Percentiles rank a stretch among this genome's conserved stretches.
phyloP scores from a whole-genome alignment of 2,113 vertebrate genomes.

The Emydura subglobosa region DNA sequence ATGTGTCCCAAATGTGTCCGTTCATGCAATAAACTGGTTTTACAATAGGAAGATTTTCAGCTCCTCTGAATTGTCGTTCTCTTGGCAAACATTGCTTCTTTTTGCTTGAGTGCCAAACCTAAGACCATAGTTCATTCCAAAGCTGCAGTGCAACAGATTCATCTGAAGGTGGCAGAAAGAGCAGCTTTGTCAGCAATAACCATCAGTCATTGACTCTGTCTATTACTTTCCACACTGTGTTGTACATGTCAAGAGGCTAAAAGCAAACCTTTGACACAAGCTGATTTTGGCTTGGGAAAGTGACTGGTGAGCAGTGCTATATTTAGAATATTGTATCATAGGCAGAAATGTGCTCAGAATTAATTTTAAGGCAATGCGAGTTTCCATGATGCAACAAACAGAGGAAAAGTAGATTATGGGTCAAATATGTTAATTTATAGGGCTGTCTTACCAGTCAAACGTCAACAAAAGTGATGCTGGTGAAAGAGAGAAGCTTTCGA shows the following conservation, averaged over 20 bases:
- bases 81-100: not conserved
- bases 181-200: not conserved
- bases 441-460: not conserved
- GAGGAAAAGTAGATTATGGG: not conserved
- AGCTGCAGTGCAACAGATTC: not conserved
- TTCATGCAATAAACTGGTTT: not conserved
- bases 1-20: not conserved
- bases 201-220: not conserved
- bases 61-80: not conserved
- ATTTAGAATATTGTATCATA: not conserved
- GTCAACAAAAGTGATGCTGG: not conserved
- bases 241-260: not conserved
- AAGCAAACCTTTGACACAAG: not conserved
- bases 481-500: not conserved
- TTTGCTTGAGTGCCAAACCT: rapidly evolving
- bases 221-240: not conserved
- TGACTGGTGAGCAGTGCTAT: not conserved
- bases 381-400: not conserved
- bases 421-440: not conserved
- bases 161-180: conserved; percentile 46
- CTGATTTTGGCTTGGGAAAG: not conserved
- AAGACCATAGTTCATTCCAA: not conserved
- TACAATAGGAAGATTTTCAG: not conserved
- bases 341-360: not conserved
- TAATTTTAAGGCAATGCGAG: not conserved